These are phyloP conservation scores for Porites australiensis DNA, from an alignment of 64 coral and sea anemone species.

Conservation along the genomic window DNA sequence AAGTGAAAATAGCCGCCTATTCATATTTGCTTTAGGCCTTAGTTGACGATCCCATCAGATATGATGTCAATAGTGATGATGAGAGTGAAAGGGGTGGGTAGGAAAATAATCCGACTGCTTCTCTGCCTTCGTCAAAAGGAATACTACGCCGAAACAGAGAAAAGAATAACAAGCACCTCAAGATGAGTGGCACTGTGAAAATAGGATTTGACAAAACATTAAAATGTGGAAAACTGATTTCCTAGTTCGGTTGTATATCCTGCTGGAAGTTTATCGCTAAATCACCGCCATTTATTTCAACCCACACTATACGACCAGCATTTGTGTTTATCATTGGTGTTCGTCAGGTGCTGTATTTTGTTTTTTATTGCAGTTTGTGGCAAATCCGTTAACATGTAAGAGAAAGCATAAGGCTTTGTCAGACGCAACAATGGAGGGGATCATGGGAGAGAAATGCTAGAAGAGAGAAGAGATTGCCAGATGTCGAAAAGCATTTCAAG, in stretches of 20 bases:
- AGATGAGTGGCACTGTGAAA: neutral
- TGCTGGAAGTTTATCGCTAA: too few species aligned
- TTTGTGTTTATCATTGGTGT: too few species aligned
- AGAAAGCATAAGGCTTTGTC: neutral
- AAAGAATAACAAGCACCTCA: neutral
- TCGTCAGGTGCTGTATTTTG: neutral
- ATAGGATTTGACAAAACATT: too few species aligned
- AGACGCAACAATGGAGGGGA: neutral
- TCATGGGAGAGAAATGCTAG: neutral
- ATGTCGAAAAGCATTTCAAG: neutral
- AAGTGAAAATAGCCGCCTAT: neutral
- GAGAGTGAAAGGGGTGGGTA: neutral
- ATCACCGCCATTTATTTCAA: too few species aligned
- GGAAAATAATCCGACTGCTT: neutral
- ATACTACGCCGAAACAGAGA: neutral
- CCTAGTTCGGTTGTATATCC: too few species aligned
- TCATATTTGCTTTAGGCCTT: neutral
- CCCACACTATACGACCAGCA: too few species aligned
- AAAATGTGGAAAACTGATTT: too few species aligned
- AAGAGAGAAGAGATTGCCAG: slow-evolving; percentile 1
- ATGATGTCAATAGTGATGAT: neutral
- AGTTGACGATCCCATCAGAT: neutral
- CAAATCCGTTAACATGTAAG: neutral
- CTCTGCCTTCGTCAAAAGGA: neutral
- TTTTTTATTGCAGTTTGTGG: neutral